Evolutionary conservation across 2,888 invertebrate species (phyloP).

Genomic region (Phoronis australis): DNA sequence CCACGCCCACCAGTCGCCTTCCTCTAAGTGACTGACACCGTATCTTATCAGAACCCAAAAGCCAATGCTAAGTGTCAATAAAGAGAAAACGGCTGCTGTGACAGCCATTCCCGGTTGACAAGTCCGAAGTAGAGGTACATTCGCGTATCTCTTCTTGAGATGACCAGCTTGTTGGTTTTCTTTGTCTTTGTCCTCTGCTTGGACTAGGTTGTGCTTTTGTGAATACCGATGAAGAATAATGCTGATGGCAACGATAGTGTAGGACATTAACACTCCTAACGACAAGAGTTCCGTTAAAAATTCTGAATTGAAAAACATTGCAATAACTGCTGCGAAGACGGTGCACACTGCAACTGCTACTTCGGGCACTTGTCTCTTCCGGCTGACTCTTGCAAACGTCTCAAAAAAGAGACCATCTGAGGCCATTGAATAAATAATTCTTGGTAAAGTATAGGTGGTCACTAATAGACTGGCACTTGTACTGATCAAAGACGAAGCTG

Average conservation of each 20-base stretch:
- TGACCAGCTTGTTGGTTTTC: too few relatives aligned
- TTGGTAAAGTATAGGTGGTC: conserved; percentile 76
- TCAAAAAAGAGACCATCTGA: conserved; percentile 78
- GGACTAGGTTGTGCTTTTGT: too few relatives aligned
- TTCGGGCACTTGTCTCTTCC: conserved; percentile 63
- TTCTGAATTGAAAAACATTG: conserved; percentile 77
- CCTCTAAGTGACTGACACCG: too few relatives aligned
- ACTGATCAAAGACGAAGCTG: conserved; percentile 37
- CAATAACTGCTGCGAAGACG: conserved; percentile 58
- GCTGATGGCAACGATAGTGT: conserved; percentile 82
- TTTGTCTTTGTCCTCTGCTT: too few relatives aligned
- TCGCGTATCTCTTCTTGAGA: too few relatives aligned
- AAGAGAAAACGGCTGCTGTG: too few relatives aligned
- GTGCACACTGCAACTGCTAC: conserved; percentile 35
- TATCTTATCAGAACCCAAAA: too few relatives aligned
- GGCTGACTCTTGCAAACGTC: conserved; percentile 63
- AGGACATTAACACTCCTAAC: conserved; percentile 58
- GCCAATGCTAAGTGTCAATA: too few relatives aligned
- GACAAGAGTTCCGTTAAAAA: conserved; percentile 90
- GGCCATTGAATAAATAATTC: conserved; percentile 86
- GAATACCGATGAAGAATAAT: conserved; percentile 81
- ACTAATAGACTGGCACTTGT: conserved; percentile 58
- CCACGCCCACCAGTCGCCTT: too few relatives aligned
- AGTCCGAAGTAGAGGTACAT: too few relatives aligned
- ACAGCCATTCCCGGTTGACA: too few relatives aligned